Evolutionary conservation across 1,140 invertebrate species (phyloP), one percentile per base, ranked within the genome.

Genomic region (Pachyrhynchus sulphureomaculatus): DNA sequence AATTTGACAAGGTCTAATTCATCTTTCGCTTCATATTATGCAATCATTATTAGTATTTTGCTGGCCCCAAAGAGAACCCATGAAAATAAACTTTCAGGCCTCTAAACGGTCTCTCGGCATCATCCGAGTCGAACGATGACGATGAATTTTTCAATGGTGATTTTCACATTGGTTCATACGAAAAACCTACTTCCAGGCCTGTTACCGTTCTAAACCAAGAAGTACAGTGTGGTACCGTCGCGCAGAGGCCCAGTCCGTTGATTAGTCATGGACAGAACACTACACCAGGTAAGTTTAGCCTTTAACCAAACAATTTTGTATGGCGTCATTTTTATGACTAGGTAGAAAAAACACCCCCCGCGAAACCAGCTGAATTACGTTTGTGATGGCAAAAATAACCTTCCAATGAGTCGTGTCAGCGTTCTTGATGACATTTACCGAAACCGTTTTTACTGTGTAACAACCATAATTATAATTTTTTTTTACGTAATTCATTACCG

Each of bases 211-310:
- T 10, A 1, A 9, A 13, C 13, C 24, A 42, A 47, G 9, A 21
- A 4, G 20, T 39, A 4, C 42, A 45, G 24, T 74, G 72, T 57
- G 72, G 72, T 10, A 67, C 58, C 0, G 58, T 69, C 0, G 67
- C 57, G 0, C 37, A 62, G 33, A 26, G 44, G 20, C 39, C 68
- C 2, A 65, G 29, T 5, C 63, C 70, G 0, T 48, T 74, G 24
- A 72, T 74, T 21, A 66, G 62, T 12, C 49, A 67, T 51, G 72
- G 69, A 5, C 63, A 70, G 39, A 44, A 68, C 12, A 70, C 71
- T 20, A 55, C 41, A 8, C 68, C 65, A 66, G 72, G 72, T 72
- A 65, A 65, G 36, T 33, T 13, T 0, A n/a, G 44, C 13, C 9
- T 47, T 47, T 21, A 9, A 12, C 21, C 5, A 8, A n/a, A 47